A percentile compares a stretch with the other conserved stretches of the same genome.
Evolutionary conservation across 53 echinoderm and acorn worm species (phyloP).

Genomic region (Antedon mediterranea): DNA sequence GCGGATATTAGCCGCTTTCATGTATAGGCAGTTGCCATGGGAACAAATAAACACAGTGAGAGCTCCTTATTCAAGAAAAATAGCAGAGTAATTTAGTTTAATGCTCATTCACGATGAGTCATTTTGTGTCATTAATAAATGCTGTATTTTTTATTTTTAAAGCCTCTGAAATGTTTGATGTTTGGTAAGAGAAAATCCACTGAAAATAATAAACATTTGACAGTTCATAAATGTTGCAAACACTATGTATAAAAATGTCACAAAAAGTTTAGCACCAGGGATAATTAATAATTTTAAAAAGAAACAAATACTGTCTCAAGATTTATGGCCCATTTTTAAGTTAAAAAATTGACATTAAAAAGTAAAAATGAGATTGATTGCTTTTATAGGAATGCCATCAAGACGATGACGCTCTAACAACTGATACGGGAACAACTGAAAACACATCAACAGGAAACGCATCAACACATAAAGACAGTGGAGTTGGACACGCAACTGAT

Average conservation of each 20-base stretch:
- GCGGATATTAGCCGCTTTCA: neutral
- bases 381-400: neutral
- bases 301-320: too few species aligned
- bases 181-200: too few species aligned
- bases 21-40: neutral
- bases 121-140: neutral
- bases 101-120: neutral
- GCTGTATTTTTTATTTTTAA: neutral
- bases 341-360: too few species aligned
- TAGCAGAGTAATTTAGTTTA: neutral
- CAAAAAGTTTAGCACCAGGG: too few species aligned
- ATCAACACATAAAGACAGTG: slow-evolving; percentile 61
- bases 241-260: too few species aligned
- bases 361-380: too few species aligned
- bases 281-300: too few species aligned
- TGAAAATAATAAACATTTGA: too few species aligned
- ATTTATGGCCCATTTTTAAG: too few species aligned
- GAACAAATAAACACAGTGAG: neutral
- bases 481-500: slow-evolving; percentile 88
- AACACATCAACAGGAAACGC: slow-evolving; percentile 82
- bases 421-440: slow-evolving; percentile 84
- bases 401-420: slow-evolving; percentile 84
- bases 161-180: too few species aligned
- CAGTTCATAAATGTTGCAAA: too few species aligned
- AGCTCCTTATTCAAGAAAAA: neutral